Evolutionary conservation across 2,888 invertebrate genomes (phyloP).

Genomic region (Silvanus unidentatus): DNA sequence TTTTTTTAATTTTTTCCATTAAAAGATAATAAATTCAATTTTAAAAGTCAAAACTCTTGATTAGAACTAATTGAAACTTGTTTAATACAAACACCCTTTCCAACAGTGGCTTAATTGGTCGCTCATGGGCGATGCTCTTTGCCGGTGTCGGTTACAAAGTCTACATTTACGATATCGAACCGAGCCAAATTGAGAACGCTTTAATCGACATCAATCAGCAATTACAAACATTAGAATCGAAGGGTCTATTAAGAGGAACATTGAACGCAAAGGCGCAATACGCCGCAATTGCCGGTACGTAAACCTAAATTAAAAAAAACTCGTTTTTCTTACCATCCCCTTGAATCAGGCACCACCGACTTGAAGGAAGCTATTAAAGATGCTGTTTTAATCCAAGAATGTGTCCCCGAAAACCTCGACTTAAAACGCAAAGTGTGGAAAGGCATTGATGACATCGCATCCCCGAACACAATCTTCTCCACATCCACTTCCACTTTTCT

Average conservation of each 20-base stretch:
- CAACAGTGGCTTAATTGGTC: conserved; percentile 92
- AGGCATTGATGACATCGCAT: conserved; percentile 70
- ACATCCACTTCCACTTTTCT: conserved; percentile 92
- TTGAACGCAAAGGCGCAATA: conserved; percentile 71
- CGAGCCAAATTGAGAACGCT: conserved; percentile 68
- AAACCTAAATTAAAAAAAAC: not conserved
- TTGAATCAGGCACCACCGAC: conserved; percentile 57
- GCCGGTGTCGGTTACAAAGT: conserved; percentile 89
- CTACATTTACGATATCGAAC: conserved; percentile 74
- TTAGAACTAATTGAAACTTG: too few relatives aligned
- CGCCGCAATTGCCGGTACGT: conserved; percentile 70
- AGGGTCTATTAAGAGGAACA: conserved; percentile 69
- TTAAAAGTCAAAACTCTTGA: too few relatives aligned
- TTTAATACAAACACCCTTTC: too few relatives aligned
- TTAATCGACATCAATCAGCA: conserved; percentile 69
- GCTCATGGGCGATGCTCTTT: conserved; percentile 96
- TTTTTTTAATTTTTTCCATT: too few relatives aligned
- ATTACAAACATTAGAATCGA: conserved; percentile 61
- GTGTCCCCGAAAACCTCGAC: conserved; percentile 84
- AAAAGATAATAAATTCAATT: too few relatives aligned
- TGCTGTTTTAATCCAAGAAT: conserved; percentile 85
- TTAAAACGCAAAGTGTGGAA: conserved; percentile 76
- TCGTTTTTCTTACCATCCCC: not conserved
- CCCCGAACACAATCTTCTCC: conserved; percentile 73
- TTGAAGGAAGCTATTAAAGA: conserved; percentile 67